Evolutionary conservation across 2,888 invertebrate species (phyloP).

Genomic region (Sarcophaga variegata): DNA sequence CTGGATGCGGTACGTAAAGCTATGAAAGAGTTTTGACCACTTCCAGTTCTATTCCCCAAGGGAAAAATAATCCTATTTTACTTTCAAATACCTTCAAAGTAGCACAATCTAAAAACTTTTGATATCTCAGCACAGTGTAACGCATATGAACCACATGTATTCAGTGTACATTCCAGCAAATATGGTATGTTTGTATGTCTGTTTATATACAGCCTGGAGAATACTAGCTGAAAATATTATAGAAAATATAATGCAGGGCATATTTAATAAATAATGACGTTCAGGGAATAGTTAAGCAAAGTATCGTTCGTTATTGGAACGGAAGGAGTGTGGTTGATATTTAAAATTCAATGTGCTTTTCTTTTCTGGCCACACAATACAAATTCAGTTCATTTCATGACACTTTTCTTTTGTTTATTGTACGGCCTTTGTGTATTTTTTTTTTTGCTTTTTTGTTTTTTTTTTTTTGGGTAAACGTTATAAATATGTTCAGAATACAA

Average conservation of each 20-base stretch:
- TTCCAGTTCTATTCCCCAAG: no score
- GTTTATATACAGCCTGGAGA: not conserved
- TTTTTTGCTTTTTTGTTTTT: not conserved
- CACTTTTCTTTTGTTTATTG: not conserved
- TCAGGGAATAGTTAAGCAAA: slow-evolving; percentile 21
- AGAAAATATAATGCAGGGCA: not conserved
- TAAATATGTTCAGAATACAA: slow-evolving; percentile 22
- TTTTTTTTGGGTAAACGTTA: slow-evolving; percentile 14
- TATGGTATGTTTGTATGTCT: not conserved
- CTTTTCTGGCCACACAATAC: not conserved
- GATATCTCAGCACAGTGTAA: no score
- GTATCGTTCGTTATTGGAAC: slow-evolving; percentile 7
- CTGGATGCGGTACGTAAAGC: no score
- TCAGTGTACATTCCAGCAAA: not conserved
- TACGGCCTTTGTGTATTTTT: not conserved
- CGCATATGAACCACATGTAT: not conserved
- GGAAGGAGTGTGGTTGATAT: not conserved
- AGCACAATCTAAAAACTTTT: no score
- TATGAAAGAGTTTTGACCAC: no score
- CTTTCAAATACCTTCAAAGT: no score
- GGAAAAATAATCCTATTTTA: no score
- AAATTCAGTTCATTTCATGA: not conserved
- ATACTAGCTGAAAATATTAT: not conserved
- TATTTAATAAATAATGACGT: slow-evolving; percentile 40
- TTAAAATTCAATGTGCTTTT: slow-evolving; percentile 47